Conservation (phyloP, 2,888 invertebrate species). For the Protodeltote pygarga region DNA sequence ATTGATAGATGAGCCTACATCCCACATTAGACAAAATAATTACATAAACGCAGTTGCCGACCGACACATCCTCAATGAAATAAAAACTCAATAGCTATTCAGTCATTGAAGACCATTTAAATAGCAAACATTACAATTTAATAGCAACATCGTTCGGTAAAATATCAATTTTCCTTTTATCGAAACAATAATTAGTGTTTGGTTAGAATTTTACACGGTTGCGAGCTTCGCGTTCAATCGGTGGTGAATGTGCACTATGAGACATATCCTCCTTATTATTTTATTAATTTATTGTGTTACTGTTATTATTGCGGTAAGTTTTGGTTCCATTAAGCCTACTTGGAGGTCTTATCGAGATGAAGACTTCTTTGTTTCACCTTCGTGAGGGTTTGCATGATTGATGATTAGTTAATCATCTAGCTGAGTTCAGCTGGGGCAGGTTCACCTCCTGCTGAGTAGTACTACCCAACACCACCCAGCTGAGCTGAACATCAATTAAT, state of each 20-base stretch:
- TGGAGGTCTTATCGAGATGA: no score
- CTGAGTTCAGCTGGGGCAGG: no score
- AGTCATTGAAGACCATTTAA: slow-evolving; percentile 17
- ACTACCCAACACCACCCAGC: no score
- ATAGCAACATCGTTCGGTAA: slow-evolving; percentile 20
- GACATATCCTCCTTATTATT: slow-evolving; percentile 26
- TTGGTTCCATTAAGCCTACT: neutral
- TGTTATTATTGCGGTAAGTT: slow-evolving; percentile 31
- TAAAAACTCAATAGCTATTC: neutral
- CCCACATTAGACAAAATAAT: no score
- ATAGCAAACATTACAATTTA: slow-evolving; percentile 36
- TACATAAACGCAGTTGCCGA: no score
- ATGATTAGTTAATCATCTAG: no score
- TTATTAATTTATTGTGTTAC: slow-evolving; percentile 27
- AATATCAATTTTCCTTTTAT: slow-evolving; percentile 40
- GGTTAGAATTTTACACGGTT: slow-evolving; percentile 36
- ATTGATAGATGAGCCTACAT: no score
- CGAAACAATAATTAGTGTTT: slow-evolving; percentile 37
- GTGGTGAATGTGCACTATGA: slow-evolving; percentile 24
- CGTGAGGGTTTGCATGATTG: no score
- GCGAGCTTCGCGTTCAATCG: slow-evolving; percentile 2
- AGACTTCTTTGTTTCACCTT: no score
- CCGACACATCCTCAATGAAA: no score
- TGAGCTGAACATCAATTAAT: no score
- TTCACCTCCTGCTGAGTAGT: no score